Conservation (phyloP, 2,888 invertebrate species). For the Malthinus flaveolus region DNA sequence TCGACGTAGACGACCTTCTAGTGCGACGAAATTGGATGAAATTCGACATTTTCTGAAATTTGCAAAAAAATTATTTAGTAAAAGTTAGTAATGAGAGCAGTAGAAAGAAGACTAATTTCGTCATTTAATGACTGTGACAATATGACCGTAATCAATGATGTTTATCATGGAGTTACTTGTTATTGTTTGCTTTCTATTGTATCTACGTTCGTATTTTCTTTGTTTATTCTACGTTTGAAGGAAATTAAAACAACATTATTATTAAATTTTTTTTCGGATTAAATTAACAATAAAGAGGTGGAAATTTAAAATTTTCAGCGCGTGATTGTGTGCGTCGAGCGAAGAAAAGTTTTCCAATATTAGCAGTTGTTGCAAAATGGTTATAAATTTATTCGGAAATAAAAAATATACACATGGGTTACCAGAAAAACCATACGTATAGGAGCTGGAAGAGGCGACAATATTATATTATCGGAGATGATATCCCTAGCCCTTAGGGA, state of each 20-base stretch:
- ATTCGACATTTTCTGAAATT: slow-evolving; percentile 33
- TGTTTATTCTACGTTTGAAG: neutral
- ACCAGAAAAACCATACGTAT: slow-evolving; percentile 22
- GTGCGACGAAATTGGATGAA: slow-evolving; percentile 40
- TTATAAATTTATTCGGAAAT: slow-evolving; percentile 12
- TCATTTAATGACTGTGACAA: neutral
- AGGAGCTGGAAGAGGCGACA: slow-evolving; percentile 31
- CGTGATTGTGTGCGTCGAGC: neutral
- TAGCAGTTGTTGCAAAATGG: slow-evolving; percentile 5
- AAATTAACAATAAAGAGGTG: neutral
- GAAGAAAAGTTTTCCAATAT: neutral
- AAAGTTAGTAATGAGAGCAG: neutral
- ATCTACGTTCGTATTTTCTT: neutral
- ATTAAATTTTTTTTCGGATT: too few relatives aligned
- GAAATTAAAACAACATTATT: too few relatives aligned
- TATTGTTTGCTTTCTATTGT: neutral
- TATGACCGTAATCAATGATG: neutral
- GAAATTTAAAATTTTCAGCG: neutral
- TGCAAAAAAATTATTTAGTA: slow-evolving; percentile 5
- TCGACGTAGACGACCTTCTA: slow-evolving; percentile 38
- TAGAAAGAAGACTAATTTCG: neutral
- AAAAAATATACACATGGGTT: slow-evolving; percentile 10
- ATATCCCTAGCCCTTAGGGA: slow-evolving; percentile 39
- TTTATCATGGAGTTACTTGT: too few relatives aligned
- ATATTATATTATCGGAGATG: slow-evolving; percentile 37